These are phyloP conservation scores for Chironomus tepperi DNA, from an alignment of 1,140 invertebrate species.

Conservation along the genomic window DNA sequence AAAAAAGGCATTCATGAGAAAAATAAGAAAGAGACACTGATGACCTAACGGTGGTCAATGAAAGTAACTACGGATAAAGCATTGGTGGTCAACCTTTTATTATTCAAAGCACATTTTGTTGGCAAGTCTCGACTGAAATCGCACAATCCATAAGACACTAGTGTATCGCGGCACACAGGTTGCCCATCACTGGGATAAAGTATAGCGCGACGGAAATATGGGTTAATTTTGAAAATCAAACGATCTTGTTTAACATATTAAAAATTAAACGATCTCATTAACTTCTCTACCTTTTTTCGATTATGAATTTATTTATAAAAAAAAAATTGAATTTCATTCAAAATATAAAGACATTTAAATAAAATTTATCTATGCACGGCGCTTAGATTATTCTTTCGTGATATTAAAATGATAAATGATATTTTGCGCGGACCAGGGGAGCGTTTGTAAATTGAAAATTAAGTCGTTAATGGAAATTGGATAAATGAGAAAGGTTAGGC, in stretches of 20 bases:
- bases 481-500: not conserved
- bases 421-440: not conserved
- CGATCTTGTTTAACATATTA: not conserved
- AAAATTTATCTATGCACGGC: not conserved
- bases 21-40: not conserved
- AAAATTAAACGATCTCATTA: conserved; percentile 14
- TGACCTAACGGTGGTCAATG: not conserved
- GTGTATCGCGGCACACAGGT: no score
- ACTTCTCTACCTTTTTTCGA: not conserved
- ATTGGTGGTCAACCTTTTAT: no score
- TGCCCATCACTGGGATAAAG: no score
- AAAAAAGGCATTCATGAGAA: no score
- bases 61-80: not conserved
- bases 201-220: not conserved
- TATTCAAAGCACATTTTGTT: no score
- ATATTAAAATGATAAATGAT: conserved; percentile 12
- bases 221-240: conserved; percentile 9
- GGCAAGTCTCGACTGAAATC: no score
- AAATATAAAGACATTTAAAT: not conserved
- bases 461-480: not conserved
- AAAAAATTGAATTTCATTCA: conserved; percentile 6
- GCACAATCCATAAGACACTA: no score
- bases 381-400: not conserved
- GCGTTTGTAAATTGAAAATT: conserved; percentile 13
- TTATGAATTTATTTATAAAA: not conserved